Evolutionary conservation across 1,140 invertebrate species (phyloP).

Genomic region (Heterodera schachtii): DNA sequence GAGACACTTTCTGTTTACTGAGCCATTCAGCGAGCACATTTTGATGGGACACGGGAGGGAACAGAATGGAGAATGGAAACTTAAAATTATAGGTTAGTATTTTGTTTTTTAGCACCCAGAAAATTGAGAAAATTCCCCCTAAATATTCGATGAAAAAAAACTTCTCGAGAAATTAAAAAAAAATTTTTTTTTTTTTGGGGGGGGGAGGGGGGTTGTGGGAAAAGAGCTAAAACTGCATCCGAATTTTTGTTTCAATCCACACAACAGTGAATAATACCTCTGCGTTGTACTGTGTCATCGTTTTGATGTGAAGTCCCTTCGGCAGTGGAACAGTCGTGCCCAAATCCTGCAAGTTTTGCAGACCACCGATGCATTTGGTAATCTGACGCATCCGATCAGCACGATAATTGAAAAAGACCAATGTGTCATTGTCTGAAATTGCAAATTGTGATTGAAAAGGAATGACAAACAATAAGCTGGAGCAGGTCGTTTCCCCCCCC

Average conservation of each 20-base stretch:
- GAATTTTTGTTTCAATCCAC: background rate
- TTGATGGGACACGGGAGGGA: constrained; percentile 66
- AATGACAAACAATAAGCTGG: too few species aligned
- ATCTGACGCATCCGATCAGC: constrained; percentile 69
- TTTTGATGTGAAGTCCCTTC: constrained; percentile 49
- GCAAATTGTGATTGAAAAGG: background rate
- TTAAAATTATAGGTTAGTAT: background rate
- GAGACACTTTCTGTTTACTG: constrained; percentile 60
- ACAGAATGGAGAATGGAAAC: constrained; percentile 67
- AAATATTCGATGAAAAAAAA: background rate
- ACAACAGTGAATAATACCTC: constrained; percentile 45
- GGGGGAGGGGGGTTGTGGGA: too few species aligned
- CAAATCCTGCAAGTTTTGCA: constrained; percentile 57
- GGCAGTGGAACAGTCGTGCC: constrained; percentile 65
- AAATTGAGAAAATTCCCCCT: too few species aligned
- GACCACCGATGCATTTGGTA: constrained; percentile 66
- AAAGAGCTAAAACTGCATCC: too few species aligned
- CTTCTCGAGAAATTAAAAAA: too few species aligned
- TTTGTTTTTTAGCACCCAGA: too few species aligned
- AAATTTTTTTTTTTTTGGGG: background rate
- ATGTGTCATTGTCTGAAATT: constrained; percentile 67
- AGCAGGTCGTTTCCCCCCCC: too few species aligned
- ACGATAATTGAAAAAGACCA: constrained; percentile 69
- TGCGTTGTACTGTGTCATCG: constrained; percentile 69
- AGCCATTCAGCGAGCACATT: constrained; percentile 69